Evolutionary conservation across 2,113 vertebrate species (phyloP).

Genomic region (Struthidea cinerea): DNA sequence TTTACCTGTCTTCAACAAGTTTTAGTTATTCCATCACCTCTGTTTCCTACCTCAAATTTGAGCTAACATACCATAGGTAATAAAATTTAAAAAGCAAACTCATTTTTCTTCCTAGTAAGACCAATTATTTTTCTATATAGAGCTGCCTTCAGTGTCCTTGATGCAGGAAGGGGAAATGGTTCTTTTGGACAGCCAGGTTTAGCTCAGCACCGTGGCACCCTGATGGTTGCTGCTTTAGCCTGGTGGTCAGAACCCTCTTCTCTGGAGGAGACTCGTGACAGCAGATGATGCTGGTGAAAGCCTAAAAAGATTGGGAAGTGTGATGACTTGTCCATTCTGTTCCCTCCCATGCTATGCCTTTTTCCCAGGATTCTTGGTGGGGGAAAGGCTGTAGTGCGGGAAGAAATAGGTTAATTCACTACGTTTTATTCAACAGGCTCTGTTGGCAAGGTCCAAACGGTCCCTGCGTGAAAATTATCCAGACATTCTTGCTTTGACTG

Average conservation of each 20-base stretch:
- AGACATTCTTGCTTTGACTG: background rate
- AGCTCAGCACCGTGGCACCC: background rate
- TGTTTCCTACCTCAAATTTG: background rate
- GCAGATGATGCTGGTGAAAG: background rate
- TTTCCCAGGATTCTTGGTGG: background rate
- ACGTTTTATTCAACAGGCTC: background rate
- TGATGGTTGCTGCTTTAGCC: background rate
- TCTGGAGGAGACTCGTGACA: background rate
- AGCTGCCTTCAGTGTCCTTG: background rate
- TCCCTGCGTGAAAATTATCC: background rate
- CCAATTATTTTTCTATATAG: background rate
- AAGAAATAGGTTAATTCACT: background rate
- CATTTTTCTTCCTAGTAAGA: background rate
- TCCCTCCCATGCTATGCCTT: background rate
- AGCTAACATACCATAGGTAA: background rate
- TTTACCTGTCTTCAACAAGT: background rate
- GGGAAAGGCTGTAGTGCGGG: background rate
- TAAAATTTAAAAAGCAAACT: background rate
- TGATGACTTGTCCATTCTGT: background rate
- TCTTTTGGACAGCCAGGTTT: background rate
- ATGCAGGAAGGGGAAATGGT: background rate
- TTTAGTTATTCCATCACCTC: background rate
- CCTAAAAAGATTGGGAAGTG: background rate
- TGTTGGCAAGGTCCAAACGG: background rate
- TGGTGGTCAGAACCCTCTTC: background rate